Evolutionary conservation across 2,888 invertebrate genomes (phyloP).

Genomic region (Mechanitis messenoides): DNA sequence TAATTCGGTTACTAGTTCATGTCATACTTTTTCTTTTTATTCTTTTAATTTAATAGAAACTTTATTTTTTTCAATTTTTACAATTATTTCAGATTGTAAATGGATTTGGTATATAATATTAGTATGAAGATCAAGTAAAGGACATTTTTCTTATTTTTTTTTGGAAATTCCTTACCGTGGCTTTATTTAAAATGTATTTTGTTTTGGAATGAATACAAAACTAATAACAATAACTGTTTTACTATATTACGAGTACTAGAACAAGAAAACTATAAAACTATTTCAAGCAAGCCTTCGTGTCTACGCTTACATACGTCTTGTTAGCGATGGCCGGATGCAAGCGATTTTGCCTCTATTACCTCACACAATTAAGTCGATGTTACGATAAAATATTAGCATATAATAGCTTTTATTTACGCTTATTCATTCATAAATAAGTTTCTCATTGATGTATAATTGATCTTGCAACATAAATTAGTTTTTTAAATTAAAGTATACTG

Average conservation of each 20-base stretch:
- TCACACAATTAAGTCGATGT: constrained; percentile 58
- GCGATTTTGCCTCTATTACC: constrained; percentile 58
- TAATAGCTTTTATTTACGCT: constrained; percentile 45
- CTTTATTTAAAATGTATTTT: not conserved
- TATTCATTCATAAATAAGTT: constrained; percentile 51
- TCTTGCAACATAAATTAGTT: not conserved
- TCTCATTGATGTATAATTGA: constrained; percentile 27
- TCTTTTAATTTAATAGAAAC: too few relatives aligned
- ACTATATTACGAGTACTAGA: not conserved
- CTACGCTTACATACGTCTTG: constrained; percentile 9
- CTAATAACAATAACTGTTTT: not conserved
- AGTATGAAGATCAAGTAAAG: too few relatives aligned
- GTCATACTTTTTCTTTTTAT: not conserved
- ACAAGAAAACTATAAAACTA: constrained; percentile 1
- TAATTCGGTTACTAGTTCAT: constrained; percentile 2
- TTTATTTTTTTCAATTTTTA: too few relatives aligned
- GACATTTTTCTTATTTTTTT: too few relatives aligned
- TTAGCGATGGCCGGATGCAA: constrained; percentile 47
- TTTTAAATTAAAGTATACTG: not conserved
- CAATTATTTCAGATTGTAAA: too few relatives aligned
- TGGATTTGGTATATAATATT: too few relatives aligned
- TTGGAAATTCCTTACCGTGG: too few relatives aligned
- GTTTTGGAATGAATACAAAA: not conserved
- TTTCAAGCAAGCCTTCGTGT: constrained; percentile 4
- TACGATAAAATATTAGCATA: constrained; percentile 65